These are phyloP conservation scores for Macropodus opercularis DNA, from an alignment of 2,797 vertebrate species.

Conservation along the genomic window DNA sequence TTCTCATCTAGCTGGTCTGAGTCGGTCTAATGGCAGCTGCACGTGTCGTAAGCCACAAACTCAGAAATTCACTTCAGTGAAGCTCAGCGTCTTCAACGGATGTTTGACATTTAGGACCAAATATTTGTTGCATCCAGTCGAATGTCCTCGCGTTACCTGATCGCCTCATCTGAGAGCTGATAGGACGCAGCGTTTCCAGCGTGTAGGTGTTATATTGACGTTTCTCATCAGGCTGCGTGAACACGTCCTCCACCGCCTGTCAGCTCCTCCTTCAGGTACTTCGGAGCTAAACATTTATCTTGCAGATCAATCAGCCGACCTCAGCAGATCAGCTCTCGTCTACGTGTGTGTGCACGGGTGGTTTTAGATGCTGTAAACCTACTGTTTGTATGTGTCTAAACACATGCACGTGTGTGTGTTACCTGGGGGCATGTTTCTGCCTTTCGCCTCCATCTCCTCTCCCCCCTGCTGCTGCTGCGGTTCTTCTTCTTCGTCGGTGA, in stretches of 20 bases:
- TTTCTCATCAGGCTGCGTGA: no score
- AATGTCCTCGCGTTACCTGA: not conserved
- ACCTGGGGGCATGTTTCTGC: slow-evolving; percentile 84
- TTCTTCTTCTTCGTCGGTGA: slow-evolving; percentile 62
- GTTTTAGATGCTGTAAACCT: no score
- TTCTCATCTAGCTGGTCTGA: no score
- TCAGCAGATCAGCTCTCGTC: slow-evolving; percentile 29
- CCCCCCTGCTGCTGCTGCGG: slow-evolving; percentile 46
- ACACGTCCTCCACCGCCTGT: no score
- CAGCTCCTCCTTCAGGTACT: not conserved
- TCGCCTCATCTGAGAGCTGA: not conserved
- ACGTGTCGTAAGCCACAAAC: no score
- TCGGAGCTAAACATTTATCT: slow-evolving; percentile 15
- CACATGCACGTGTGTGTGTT: slow-evolving; percentile 46
- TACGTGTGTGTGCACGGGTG: slow-evolving; percentile 16
- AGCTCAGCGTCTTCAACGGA: no score
- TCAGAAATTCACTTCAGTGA: no score
- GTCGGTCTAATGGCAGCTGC: no score
- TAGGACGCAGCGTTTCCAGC: not conserved
- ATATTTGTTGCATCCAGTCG: not conserved
- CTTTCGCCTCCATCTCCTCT: slow-evolving; percentile 82
- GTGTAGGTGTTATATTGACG: no score
- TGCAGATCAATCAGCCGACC: slow-evolving; percentile 35
- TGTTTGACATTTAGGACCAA: not conserved
- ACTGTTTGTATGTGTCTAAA: slow-evolving; percentile 3